A percentile compares a stretch with the other conserved stretches of the same genome.
phyloP scores from a whole-genome alignment of 2,888 invertebrate species.

The Drosophila maculinotata region DNA sequence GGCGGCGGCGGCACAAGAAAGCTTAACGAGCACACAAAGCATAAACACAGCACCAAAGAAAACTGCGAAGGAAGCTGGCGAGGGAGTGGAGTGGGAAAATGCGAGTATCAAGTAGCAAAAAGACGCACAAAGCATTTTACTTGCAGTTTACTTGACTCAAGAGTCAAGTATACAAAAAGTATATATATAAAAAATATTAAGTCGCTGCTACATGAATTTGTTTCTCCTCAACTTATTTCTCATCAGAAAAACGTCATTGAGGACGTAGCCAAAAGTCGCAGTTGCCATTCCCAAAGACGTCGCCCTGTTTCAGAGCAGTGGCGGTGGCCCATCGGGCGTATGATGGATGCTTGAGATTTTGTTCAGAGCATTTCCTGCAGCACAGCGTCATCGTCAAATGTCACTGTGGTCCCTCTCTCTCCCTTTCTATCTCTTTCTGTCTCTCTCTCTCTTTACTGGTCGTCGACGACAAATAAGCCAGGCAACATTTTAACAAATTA shows the following conservation, averaged over 20 bases:
- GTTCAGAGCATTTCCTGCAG: constrained; percentile 34
- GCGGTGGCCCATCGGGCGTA: constrained; percentile 48
- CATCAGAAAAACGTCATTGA: constrained; percentile 56
- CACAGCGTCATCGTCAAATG: constrained; percentile 34
- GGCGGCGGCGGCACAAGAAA: constrained; percentile 34
- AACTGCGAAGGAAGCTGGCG: constrained; percentile 28
- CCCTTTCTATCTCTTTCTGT: not conserved
- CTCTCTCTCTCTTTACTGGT: not conserved
- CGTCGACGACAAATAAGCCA: constrained; percentile 60
- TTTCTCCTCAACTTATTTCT: constrained; percentile 56
- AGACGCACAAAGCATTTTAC: constrained; percentile 52
- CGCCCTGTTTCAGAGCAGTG: not conserved
- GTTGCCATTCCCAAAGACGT: constrained; percentile 28
- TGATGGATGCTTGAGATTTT: constrained; percentile 66
- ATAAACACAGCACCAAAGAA: constrained; percentile 38
- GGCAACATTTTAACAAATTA: constrained; percentile 79
- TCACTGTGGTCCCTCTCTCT: not conserved
- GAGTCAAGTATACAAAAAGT: constrained; percentile 50
- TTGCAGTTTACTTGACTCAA: constrained; percentile 64
- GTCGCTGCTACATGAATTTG: constrained; percentile 51
- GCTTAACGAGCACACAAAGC: constrained; percentile 66
- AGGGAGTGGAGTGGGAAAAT: not conserved
- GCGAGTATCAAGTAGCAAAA: constrained; percentile 20
- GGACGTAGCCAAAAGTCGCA: constrained; percentile 56
- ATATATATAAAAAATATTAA: constrained; percentile 1